Evolutionary conservation across 1,140 invertebrate genomes (phyloP), one percentile per base, ranked within the genome.

Genomic region (Whitmania pigra): DNA sequence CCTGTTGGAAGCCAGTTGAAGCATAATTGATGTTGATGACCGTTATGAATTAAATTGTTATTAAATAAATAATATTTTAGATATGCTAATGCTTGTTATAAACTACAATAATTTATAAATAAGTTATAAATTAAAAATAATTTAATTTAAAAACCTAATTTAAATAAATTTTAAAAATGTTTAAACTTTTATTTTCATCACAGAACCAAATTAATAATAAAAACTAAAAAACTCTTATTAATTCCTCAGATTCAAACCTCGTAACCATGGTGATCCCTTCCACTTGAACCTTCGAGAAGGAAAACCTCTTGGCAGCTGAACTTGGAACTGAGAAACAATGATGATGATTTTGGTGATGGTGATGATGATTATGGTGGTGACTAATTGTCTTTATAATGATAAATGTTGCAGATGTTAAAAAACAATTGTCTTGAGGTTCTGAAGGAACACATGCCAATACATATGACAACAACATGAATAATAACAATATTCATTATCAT

Each of bases 221-320:
- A n/a, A n/a, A n/a, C n/a, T n/a, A n/a, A 9, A 57, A 57, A 5
- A 57, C 20, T 3, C 55, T 3, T n/a, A 3, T 27, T 67, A 67
- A 53, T 55, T 27, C 13, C 17, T 20, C 27, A 20, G 22, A 40
- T 22, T 53, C 71, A 70, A 69, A 80, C 79, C 80, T 79, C 72
- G 80, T 75, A 36, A 78, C 77, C 43, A 78, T 75, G 71, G 79
- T 78, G 27, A 82, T 77, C 9, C 80, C 80, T 22, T 78, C 73
- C 40, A 76, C 72, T 67, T 82, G 79, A 15, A 82, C 66, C 13
- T 78, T 73, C 27, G 80, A 77, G 31, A 81, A 49, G 29, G 77
- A 76, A 49, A 76, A 77, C 31, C 72, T 75, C 55, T 79, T 81
- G 57, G 80, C 71, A 17, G 76, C 72, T 72, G 74, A 77, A 25